A percentile compares a stretch with the other conserved stretches of the same genome.
Evolutionary conservation across 2,797 vertebrate genomes (phyloP).

Genomic region (Myotis myotis): DNA sequence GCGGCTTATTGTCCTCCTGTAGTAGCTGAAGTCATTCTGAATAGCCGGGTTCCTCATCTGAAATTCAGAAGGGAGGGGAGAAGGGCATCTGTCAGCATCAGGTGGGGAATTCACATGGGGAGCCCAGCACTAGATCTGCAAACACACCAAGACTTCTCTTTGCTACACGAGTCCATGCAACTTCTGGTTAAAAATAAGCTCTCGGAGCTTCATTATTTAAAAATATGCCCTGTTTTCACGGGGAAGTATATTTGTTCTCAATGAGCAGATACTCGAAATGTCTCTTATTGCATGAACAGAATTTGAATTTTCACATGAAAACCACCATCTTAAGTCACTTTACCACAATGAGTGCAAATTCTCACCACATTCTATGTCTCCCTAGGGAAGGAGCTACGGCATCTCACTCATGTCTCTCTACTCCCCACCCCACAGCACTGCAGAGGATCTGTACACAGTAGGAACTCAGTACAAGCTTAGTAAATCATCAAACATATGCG

Average conservation of each 20-base stretch:
- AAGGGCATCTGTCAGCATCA: neutral
- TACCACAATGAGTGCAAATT: neutral
- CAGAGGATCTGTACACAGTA: neutral
- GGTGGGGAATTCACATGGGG: accelerated
- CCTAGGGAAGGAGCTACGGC: neutral
- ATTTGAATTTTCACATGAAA: neutral
- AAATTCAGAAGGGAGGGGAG: conserved; percentile 47
- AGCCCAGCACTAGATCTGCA: neutral
- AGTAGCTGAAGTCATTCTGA: conserved; percentile 99
- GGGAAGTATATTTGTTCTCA: neutral
- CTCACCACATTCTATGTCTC: accelerated
- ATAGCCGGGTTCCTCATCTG: conserved; percentile 99
- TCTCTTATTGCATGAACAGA: neutral
- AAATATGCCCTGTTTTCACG: neutral
- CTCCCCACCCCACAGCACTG: neutral
- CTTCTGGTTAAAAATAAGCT: neutral
- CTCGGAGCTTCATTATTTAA: neutral
- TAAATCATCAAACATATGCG: neutral
- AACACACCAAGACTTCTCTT: neutral
- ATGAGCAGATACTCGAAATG: neutral
- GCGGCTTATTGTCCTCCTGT: conserved; percentile 96
- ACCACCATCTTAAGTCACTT: neutral
- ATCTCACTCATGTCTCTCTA: neutral
- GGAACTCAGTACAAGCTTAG: neutral
- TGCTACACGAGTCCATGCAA: neutral